Base-by-base conservation (phyloP, 2,888 invertebrate species). In the Ormyrus nitidulus region DNA sequence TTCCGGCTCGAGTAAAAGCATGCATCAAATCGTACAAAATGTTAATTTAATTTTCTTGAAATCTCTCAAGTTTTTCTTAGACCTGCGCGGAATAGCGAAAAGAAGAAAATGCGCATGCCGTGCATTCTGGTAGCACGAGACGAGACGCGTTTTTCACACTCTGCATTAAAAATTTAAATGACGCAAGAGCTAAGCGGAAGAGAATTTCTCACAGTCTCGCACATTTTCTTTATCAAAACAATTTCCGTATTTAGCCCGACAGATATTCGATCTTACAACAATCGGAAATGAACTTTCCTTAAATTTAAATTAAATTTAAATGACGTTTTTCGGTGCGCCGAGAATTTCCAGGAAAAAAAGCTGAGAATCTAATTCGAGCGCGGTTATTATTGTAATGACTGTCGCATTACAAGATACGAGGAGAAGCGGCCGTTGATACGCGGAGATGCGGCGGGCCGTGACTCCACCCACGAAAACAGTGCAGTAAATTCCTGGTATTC, bases 401-500 rank as follows among this genome's bases (percentile, higher is more conserved):
- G 34, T 34, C 34, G 34, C 34, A 2, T 34, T 34, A 34, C 34
- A 4, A 34, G 34, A 34, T 34, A 34, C 34, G 34, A 34, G 34
- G 34, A 34, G 34, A 3, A 4, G 4, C 34, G 34, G 3, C 34
- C 34, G 34, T 34, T 34, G 66, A 66, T 19, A 13, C 49, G 44
- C 61, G 2, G 19, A 9, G 10, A 54, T 11, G 58, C 44, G 64
- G 46, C 6, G 76, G 49, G 3, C 34, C 56, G 62, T 11, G 66
- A 61, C 68, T 72, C 74, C 64, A 70, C 53, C 74, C 73, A 62
- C 70, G 64, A 79, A 69, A 64, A 65, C 73, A 68, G 78, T 72
- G 71, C 13, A 19, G 72, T 61, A 76, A 82, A 79, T 82, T 80
- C 72, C 78, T 75, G 65, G 74, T 81, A 83, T 84, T 84, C 66